phyloP scores from a whole-genome alignment of 2,113 vertebrate genomes.

The Morone chrysops region DNA sequence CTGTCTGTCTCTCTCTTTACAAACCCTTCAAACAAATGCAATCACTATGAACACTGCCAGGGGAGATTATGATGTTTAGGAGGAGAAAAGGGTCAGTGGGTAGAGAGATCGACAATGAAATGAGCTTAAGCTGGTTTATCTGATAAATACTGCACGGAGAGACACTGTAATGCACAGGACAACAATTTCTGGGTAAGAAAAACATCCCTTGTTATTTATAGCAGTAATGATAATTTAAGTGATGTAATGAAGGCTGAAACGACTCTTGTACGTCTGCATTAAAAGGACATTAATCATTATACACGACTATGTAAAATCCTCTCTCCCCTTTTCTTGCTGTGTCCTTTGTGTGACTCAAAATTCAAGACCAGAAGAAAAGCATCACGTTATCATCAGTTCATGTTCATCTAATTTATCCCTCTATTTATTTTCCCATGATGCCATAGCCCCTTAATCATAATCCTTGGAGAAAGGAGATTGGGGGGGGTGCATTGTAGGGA shows the following conservation, averaged over 20 bases:
- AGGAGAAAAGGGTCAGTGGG: conserved; percentile 57
- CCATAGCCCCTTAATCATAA: conserved; percentile 62
- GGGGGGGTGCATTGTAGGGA: conserved; percentile 37
- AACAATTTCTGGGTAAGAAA: background rate
- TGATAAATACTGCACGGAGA: conserved; percentile 8
- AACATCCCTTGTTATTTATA: background rate
- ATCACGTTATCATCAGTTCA: conserved; percentile 50
- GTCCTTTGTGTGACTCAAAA: conserved; percentile 4
- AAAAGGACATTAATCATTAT: conserved; percentile 44
- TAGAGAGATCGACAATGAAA: conserved; percentile 37
- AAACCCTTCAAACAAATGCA: conserved; percentile 37
- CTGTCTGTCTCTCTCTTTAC: background rate
- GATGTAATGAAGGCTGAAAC: conserved; percentile 30
- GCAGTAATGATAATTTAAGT: conserved; percentile 19
- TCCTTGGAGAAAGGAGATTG: conserved; percentile 20
- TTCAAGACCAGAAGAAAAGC: conserved; percentile 33
- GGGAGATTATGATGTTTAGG: conserved; percentile 50
- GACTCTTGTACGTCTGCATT: conserved; percentile 26
- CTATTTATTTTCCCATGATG: conserved; percentile 60
- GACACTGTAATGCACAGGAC: background rate
- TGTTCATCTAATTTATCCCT: conserved; percentile 57
- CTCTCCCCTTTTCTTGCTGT: background rate
- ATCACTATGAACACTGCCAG: conserved; percentile 41
- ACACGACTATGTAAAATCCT: conserved; percentile 14
- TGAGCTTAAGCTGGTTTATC: conserved; percentile 42